These are phyloP conservation scores for Saturnia japonica DNA, from an alignment of 2,888 invertebrate species.

Conservation along the genomic window DNA sequence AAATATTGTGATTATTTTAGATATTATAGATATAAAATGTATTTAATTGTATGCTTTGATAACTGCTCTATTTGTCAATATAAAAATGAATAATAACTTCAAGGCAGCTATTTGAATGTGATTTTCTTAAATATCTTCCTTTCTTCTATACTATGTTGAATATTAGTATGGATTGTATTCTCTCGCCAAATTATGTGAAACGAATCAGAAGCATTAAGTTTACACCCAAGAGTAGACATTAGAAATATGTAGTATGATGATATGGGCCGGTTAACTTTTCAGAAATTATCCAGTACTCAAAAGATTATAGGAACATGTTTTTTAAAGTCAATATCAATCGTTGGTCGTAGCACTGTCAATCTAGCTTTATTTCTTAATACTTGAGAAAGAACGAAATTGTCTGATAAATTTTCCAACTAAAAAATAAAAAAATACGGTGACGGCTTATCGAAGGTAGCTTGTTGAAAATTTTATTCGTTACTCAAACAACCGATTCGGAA, in stretches of 20 bases:
- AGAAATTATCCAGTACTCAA: neutral
- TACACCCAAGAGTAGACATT: no score
- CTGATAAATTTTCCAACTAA: neutral
- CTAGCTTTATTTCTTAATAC: no score
- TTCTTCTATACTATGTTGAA: no score
- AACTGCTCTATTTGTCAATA: no score
- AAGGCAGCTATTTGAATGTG: no score
- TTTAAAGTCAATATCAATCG: neutral
- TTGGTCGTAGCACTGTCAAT: no score
- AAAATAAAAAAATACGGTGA: neutral
- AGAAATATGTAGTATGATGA: no score
- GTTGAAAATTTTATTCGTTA: conserved; percentile 4
- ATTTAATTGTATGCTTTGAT: neutral
- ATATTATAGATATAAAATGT: neutral
- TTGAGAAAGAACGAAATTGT: neutral
- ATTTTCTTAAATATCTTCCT: no score
- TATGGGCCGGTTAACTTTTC: neutral
- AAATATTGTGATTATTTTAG: neutral
- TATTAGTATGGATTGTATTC: no score
- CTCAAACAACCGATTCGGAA: neutral
- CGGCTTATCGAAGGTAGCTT: neutral
- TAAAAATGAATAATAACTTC: no score
- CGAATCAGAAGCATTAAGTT: no score
- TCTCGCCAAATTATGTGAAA: no score
- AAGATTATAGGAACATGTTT: neutral